Evolutionary conservation across 2,797 vertebrate species (phyloP), one percentile per base, ranked within the genome.

Genomic region (Nasua narica): DNA sequence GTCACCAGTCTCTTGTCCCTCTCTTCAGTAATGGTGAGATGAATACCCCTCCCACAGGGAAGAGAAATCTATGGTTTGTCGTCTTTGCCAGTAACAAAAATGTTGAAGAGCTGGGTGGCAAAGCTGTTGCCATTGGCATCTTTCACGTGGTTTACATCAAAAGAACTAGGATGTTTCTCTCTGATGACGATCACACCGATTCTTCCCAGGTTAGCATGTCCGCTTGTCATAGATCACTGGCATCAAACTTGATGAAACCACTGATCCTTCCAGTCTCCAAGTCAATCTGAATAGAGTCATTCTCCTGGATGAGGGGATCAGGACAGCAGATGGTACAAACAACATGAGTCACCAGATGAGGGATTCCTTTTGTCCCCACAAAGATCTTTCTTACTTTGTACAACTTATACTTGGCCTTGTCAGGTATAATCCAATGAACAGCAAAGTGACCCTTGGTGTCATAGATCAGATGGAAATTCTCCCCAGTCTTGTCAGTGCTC

Each of bases 291-390:
- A 32, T 32, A 27, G 40, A 46, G 25, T 46, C 43, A 74, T 9
- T 46, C 72, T 29, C 72, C 27, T 74, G 4, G 72, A 32, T 32
- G 43, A 74, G 8, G 27, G 43, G 72, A 74, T 48, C 27, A 74
- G 4, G 8, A 74, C 27, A 74, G 27, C 0, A 0, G 43, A 32
- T 32, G 15, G 43, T 27, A 3, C 2, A 2, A 74, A 8, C 8
- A 74, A 46, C 72, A 29, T 74, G 43, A 7, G 3, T 32, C 72
- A 46, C 27, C 15, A 46, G 72, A 32, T 74, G 43, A 74, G 27
- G 27, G 43, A 48, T 46, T 74, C 43, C 8, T 74, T 74, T 46
- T 74, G 40, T 74, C 43, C 27, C 72, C 27, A 46, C 72, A 32
- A 32, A 74, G 43, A 18, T 32, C 15, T 5, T 74, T 48, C 43